Evolutionary conservation across 2,888 invertebrate genomes (phyloP).

Genomic region (Boloria selene): DNA sequence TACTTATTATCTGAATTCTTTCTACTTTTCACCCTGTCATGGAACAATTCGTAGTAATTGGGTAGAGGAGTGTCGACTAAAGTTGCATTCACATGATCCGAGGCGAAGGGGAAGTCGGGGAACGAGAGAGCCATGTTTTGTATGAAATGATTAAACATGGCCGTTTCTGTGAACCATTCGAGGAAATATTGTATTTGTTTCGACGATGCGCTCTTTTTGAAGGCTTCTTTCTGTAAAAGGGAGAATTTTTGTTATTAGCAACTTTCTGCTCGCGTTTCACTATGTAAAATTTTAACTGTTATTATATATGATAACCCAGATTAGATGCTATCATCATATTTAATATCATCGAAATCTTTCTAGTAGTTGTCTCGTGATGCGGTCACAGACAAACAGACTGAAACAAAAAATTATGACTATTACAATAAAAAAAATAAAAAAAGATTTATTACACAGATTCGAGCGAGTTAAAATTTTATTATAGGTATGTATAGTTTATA

Average conservation of each 20-base stretch:
- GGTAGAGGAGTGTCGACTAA: slow-evolving; percentile 71
- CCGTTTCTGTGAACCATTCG: slow-evolving; percentile 93
- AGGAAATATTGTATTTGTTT: slow-evolving; percentile 88
- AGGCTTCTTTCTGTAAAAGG: slow-evolving; percentile 85
- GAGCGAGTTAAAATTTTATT: no score
- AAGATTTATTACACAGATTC: no score
- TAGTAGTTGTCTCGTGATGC: no score
- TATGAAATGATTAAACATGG: slow-evolving; percentile 91
- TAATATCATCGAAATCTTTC: no score
- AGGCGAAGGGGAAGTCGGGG: slow-evolving; percentile 40
- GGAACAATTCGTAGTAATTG: slow-evolving; percentile 70
- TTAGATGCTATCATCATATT: no score
- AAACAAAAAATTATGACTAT: no score
- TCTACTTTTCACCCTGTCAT: slow-evolving; percentile 57
- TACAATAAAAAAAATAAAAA: no score
- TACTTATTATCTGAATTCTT: slow-evolving; percentile 46
- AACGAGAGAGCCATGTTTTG: slow-evolving; percentile 72
- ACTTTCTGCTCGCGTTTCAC: no score
- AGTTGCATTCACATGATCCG: slow-evolving; percentile 37
- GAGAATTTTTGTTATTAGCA: not conserved
- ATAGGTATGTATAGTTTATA: no score
- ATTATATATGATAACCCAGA: no score
- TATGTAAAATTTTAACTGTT: no score
- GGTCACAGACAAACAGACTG: no score
- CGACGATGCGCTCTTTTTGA: slow-evolving; percentile 84